Evolutionary conservation across 1,140 invertebrate genomes (phyloP).

Genomic region (Zaprionus ghesquierei): DNA sequence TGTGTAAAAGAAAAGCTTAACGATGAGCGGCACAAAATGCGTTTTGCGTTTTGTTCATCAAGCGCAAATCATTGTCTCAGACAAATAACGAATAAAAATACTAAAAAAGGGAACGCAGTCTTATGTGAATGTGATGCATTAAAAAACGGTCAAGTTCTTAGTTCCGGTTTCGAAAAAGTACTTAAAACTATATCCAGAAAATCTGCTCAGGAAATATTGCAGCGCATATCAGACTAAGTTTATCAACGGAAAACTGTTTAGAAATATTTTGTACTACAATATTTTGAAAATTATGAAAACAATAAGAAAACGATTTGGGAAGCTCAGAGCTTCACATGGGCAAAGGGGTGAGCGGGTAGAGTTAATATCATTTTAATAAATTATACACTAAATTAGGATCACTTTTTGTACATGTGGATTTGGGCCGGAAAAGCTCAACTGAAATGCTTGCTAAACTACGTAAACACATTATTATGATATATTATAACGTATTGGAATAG

Average conservation of each 20-base stretch:
- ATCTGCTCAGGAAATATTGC: conserved; percentile 5
- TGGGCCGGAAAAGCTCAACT: conserved; percentile 67
- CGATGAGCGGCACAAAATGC: conserved; percentile 41
- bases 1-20: conserved; percentile 55
- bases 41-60: conserved; percentile 49
- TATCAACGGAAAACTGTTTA: not conserved
- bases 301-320: not conserved
- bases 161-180: not conserved
- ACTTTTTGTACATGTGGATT: conserved; percentile 32
- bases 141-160: conserved; percentile 16
- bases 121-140: conserved; percentile 19
- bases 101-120: not conserved
- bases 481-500: conserved; percentile 54
- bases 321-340: not conserved
- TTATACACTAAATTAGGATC: conserved; percentile 13
- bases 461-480: conserved; percentile 55
- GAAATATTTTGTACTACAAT: not conserved
- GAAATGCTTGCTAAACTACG: conserved; percentile 75
- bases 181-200: not conserved
- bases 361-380: not conserved
- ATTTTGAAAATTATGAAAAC: not conserved
- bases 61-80: conserved; percentile 46
- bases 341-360: not conserved
- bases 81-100: conserved; percentile 10
- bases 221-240: not conserved